Evolutionary conservation across 2,113 vertebrate species (phyloP).

Genomic region (Dicrurus megarhynchus): DNA sequence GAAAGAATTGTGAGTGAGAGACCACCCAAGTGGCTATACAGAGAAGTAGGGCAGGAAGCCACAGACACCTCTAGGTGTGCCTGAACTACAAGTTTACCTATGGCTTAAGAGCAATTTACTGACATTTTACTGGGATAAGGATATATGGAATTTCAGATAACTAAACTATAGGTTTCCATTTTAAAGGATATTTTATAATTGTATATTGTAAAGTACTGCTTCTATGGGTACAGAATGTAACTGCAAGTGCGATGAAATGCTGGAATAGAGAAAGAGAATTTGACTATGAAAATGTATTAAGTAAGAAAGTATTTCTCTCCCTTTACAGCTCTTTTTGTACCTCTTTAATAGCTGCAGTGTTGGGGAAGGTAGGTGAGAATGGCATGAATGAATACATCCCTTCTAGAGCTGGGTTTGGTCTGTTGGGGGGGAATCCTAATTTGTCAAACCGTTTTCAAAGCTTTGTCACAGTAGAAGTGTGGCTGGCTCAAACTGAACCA

Average conservation of each 20-base stretch:
- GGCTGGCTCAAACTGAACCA: neutral
- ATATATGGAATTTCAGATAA: neutral
- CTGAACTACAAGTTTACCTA: neutral
- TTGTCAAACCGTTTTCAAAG: neutral
- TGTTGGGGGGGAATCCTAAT: neutral
- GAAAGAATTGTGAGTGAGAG: neutral
- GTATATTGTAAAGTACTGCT: neutral
- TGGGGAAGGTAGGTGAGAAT: neutral
- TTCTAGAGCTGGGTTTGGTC: neutral
- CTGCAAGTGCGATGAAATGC: neutral
- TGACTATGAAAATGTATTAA: neutral
- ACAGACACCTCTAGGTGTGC: neutral
- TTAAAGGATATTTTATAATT: neutral
- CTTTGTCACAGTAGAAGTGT: rapidly evolving
- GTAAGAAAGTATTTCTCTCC: neutral
- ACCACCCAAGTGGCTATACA: neutral
- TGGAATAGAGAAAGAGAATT: neutral
- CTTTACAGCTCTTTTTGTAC: neutral
- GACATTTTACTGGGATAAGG: neutral
- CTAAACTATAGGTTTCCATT: neutral
- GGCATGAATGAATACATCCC: neutral
- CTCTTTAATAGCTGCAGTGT: neutral
- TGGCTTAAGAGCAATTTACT: neutral
- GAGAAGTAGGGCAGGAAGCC: neutral
- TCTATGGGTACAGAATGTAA: neutral